These are phyloP conservation scores for Clostera curtula DNA, from an alignment of 2,888 invertebrate genomes.

Conservation along the genomic window DNA sequence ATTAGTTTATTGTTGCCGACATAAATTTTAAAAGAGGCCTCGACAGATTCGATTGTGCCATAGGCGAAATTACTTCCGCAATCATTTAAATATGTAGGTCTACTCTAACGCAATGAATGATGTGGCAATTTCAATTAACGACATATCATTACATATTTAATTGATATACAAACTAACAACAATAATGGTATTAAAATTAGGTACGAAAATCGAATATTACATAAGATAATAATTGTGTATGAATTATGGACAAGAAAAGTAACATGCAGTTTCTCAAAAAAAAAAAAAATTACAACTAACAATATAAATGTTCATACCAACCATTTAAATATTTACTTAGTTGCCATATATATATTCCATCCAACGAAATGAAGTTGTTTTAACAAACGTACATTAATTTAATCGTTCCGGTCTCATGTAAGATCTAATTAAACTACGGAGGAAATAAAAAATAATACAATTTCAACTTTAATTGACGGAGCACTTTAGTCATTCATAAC, in stretches of 20 bases:
- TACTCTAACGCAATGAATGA: constrained; percentile 13
- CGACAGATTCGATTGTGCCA: constrained; percentile 15
- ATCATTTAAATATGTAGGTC: constrained; percentile 23
- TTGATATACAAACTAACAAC: constrained; percentile 1
- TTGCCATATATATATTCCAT: constrained; percentile 45
- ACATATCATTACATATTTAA: constrained; percentile 9
- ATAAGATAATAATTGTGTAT: too few relatives aligned
- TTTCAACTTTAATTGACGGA: constrained; percentile 56
- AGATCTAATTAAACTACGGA: constrained; percentile 60
- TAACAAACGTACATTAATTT: constrained; percentile 57
- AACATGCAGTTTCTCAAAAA: too few relatives aligned
- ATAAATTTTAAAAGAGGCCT: constrained; percentile 16
- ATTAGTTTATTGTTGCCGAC: neutral
- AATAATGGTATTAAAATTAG: too few relatives aligned
- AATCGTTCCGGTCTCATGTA: constrained; percentile 60
- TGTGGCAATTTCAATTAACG: constrained; percentile 15
- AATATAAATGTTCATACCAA: constrained; percentile 34
- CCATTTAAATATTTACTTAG: constrained; percentile 57
- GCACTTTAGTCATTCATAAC: constrained; percentile 49
- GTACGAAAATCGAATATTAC: too few relatives aligned
- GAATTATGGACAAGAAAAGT: too few relatives aligned
- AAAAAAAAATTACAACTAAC: constrained; percentile 12
- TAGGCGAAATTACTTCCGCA: constrained; percentile 23
- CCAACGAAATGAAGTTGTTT: constrained; percentile 35
- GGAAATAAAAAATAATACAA: constrained; percentile 63